Base-by-base conservation (phyloP, 1,140 invertebrate species). In the Cydia pomonella region DNA sequence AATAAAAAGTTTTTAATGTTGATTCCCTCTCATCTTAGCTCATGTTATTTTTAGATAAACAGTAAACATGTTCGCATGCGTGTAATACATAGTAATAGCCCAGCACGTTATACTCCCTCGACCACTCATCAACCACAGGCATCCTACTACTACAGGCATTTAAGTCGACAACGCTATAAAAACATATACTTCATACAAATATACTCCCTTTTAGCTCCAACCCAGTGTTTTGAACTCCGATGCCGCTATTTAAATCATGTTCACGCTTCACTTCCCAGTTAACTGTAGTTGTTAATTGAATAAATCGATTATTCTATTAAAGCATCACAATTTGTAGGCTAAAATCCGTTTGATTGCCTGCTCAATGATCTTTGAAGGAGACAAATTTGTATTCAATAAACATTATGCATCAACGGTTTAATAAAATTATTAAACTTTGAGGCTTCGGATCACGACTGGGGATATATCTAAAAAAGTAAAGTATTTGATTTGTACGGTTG, bases 1-100 rank as follows among this genome's bases (percentile, higher is more conserved):
- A n/a, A 10, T 38, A 38, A 38, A 41, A 13, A 44, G 41, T 50
- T 18, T 18, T 16, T 47, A 47, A 16, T 50, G 6, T 18, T 50
- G 6, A n/a, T 50, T 50, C 18, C 16, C 47, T n/a, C 47, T n/a
- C 10, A n/a, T n/a, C 13, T 16, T n/a, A 16, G 47, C 0, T 50
- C n/a, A 59, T 59, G 53, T 10, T 59, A 59, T 59, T 59, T 18
- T 59, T 59, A 59, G 18, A 23, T 23, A 59, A 21, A 62, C 73
- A 62, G 59, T 76, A 79, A 81, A 81, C 80, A 76, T 47, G 78
- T 84, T 81, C 74, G 81, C 80, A 82, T 80, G 82, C 80, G 78
- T 87, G 86, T 33, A 59, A 23, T 59, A 59, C 21, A 23, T 59
- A 59, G 10, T 69, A 41, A 69, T 69, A 69, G 64, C 64, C 27